Percentiles rank a stretch among this genome's conserved stretches.
These are phyloP conservation scores for Trypoxylon attenuatum DNA, from an alignment of 2,888 invertebrate species.

Conservation along the genomic window DNA sequence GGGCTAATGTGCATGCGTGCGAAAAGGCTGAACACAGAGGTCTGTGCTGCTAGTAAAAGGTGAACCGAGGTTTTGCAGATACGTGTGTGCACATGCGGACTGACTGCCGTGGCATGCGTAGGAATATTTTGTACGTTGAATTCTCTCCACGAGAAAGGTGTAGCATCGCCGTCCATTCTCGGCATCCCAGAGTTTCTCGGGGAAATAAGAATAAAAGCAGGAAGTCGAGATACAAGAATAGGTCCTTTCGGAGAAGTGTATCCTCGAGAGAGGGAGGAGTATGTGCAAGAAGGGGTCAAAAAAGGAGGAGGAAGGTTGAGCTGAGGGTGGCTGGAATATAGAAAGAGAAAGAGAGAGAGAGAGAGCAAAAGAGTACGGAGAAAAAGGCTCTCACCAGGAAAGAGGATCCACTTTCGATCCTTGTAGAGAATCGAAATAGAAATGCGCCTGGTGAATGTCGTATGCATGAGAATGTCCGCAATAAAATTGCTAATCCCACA, in stretches of 20 bases:
- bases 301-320: not conserved
- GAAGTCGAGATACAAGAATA: constrained; percentile 26
- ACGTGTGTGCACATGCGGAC: not conserved
- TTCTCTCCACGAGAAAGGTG: constrained; percentile 27
- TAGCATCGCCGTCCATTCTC: constrained; percentile 23
- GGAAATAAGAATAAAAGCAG: constrained; percentile 35
- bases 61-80: constrained; percentile 12
- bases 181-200: constrained; percentile 16
- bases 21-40: constrained; percentile 12
- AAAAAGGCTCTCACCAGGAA: constrained; percentile 11
- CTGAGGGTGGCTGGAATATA: too few relatives aligned
- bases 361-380: not conserved
- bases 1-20: not conserved
- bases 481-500: constrained; percentile 53
- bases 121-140: constrained; percentile 3
- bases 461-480: constrained; percentile 40
- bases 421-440: constrained; percentile 28
- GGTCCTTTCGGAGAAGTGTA: constrained; percentile 6
- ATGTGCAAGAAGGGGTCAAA: not conserved
- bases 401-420: constrained; percentile 41
- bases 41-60: constrained; percentile 19
- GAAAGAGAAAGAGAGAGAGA: not conserved
- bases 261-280: not conserved
- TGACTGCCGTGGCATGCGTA: not conserved
- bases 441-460: constrained; percentile 15